Evolutionary conservation across 2,888 invertebrate genomes (phyloP), one percentile per base, ranked within the genome.

Genomic region (Coelinius sp.): DNA sequence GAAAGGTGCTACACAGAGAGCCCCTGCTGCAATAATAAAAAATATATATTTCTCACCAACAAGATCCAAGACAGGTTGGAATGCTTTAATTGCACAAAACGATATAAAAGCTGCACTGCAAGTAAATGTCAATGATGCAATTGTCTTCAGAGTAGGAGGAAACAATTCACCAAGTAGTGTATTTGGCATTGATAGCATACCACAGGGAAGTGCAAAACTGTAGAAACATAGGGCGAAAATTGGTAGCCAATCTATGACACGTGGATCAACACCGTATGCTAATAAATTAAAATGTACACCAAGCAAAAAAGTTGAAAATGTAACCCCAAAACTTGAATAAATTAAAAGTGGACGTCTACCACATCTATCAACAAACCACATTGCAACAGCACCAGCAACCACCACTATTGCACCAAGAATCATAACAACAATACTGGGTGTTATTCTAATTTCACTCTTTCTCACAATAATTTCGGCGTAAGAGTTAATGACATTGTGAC

Each of bases 371-470:
- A 90, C 89, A 1, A 90, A 76, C 6, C 86, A 75, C 0, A 88
- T 87, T 0, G 89, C 86, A 4, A 86, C 78, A 0, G 75, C 73
- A 1, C 91, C 90, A 1, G 89, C 88, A 0, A 89, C 70, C 7
- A 91, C 88, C 80, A 90, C 89, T 0, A 90, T 89, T 1, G 86
- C 83, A 2, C 90, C 90, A 2, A 91, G 83, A 0, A 89, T 83
- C 12, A 90, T 90, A 1, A 90, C 89, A 0, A 89, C 85, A 1
- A 82, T 76, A 68, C 88, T 87, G 0, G 89, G 86, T 1, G 85
- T 82, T 5, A 79, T 74, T 44, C 81, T 84, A 1, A 83, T 78
- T 10, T 84, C 84, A 38, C 89, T 88, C 41, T 80, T 82, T 10
- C 78, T 78, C 24, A 88, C 81, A 41, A 89, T 85, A 12, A 85